These are phyloP conservation scores for Nannoperca obscura DNA, from an alignment of 2,797 vertebrate genomes.

Conservation along the genomic window DNA sequence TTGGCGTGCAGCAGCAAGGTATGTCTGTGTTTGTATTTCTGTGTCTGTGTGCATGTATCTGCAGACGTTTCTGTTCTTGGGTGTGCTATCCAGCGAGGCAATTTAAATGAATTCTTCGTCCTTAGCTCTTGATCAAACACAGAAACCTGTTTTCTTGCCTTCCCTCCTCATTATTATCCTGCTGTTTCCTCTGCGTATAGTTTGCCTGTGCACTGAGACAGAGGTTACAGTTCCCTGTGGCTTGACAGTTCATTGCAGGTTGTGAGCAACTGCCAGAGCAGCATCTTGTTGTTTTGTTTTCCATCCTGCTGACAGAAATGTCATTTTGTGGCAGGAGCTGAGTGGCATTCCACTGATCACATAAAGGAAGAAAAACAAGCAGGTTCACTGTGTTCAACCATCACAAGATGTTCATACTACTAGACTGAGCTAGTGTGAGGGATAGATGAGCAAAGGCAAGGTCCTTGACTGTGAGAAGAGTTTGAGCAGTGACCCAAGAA, in stretches of 20 bases:
- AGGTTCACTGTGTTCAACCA: background rate
- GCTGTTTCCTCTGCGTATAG: slow-evolving; percentile 32
- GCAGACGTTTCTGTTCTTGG: background rate
- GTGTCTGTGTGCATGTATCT: background rate
- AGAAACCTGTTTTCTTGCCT: slow-evolving; percentile 20
- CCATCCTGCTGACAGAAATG: slow-evolving; percentile 50
- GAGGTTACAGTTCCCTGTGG: slow-evolving; percentile 42
- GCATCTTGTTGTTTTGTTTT: slow-evolving; percentile 30
- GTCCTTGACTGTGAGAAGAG: slow-evolving; percentile 1
- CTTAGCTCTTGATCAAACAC: slow-evolving; percentile 50
- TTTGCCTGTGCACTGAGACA: slow-evolving; percentile 17
- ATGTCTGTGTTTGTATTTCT: background rate
- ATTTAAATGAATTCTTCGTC: slow-evolving; percentile 51
- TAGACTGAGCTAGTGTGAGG: background rate
- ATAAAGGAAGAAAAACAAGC: slow-evolving; percentile 6
- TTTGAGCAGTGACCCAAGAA: slow-evolving; percentile 13
- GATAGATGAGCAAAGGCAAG: background rate
- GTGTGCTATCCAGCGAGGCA: background rate
- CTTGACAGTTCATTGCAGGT: slow-evolving; percentile 57
- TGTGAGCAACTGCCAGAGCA: slow-evolving; percentile 37
- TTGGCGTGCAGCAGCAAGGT: slow-evolving; percentile 1
- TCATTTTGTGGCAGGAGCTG: slow-evolving; percentile 23
- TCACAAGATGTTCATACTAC: background rate
- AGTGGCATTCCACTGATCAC: slow-evolving; percentile 15
- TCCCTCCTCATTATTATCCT: slow-evolving; percentile 36